phyloP scores from a whole-genome alignment of 2,113 vertebrate genomes.

The Phyllostomus discolor region DNA sequence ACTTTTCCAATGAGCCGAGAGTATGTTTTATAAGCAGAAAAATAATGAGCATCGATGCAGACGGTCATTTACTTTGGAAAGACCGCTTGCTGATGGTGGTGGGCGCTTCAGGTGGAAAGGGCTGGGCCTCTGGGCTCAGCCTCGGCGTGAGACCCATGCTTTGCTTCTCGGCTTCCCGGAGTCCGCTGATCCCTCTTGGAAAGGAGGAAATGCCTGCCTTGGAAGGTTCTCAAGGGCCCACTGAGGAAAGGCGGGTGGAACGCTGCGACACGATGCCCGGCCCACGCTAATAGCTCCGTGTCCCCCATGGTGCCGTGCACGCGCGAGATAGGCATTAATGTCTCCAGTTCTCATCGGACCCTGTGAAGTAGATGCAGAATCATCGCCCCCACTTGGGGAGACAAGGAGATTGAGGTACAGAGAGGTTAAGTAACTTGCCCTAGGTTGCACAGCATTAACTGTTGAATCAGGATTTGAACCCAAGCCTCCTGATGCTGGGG shows the following conservation, averaged over 20 bases:
- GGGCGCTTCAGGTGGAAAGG: not conserved
- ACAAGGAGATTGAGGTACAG: not conserved
- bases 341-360: not conserved
- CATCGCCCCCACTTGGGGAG: not conserved
- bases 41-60: not conserved
- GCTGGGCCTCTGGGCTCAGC: not conserved
- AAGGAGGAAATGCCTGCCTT: not conserved
- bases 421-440: not conserved
- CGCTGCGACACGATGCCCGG: accelerated
- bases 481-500: not conserved
- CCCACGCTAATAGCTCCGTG: not conserved
- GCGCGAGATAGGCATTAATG: not conserved
- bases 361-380: not conserved
- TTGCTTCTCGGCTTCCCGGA: not conserved
- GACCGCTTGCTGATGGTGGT: not conserved
- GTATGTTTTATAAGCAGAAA: not conserved
- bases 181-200: not conserved
- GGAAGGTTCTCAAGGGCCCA: not conserved
- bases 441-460: not conserved
- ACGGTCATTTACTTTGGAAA: not conserved
- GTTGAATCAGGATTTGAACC: not conserved
- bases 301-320: not conserved
- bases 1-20: not conserved
- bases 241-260: not conserved
- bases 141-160: not conserved